A percentile compares a stretch with the other conserved stretches of the same genome.
Evolutionary conservation across 2,888 invertebrate genomes (phyloP).

Genomic region (Diaprepes abbreviatus): DNA sequence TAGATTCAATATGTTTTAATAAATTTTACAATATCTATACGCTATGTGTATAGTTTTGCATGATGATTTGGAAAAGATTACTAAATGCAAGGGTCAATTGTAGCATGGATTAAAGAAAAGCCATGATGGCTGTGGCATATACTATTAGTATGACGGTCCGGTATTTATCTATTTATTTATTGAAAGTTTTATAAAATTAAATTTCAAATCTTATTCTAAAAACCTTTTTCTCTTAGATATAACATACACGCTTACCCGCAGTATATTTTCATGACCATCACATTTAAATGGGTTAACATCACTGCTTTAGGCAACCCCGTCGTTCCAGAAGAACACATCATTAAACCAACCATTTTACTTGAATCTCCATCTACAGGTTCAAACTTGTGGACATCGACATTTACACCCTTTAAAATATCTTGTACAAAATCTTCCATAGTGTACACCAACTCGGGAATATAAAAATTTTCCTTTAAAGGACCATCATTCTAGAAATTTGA

Average conservation of each 20-base stretch:
- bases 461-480: neutral
- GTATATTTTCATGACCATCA: conserved; percentile 9
- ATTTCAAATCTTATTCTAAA: too few species aligned
- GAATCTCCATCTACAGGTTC: conserved; percentile 20
- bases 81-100: too few species aligned
- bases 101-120: too few species aligned
- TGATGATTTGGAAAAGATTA: too few species aligned
- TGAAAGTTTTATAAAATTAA: too few species aligned
- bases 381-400: conserved; percentile 13
- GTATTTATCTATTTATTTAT: too few species aligned
- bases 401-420: neutral
- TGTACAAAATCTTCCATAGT: conserved; percentile 17
- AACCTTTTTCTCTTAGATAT: too few species aligned
- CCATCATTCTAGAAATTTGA: neutral
- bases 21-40: too few species aligned
- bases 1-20: too few species aligned
- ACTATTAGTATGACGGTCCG: too few species aligned
- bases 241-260: conserved; percentile 28
- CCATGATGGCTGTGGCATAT: too few species aligned
- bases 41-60: too few species aligned
- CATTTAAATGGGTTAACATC: conserved; percentile 25
- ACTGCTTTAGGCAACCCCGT: conserved; percentile 43
- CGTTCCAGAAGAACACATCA: conserved; percentile 41
- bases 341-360: conserved; percentile 10
- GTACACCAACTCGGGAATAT: neutral